Evolutionary conservation across 2,113 vertebrate genomes (phyloP).

Genomic region (Diphyllodes magnificus): DNA sequence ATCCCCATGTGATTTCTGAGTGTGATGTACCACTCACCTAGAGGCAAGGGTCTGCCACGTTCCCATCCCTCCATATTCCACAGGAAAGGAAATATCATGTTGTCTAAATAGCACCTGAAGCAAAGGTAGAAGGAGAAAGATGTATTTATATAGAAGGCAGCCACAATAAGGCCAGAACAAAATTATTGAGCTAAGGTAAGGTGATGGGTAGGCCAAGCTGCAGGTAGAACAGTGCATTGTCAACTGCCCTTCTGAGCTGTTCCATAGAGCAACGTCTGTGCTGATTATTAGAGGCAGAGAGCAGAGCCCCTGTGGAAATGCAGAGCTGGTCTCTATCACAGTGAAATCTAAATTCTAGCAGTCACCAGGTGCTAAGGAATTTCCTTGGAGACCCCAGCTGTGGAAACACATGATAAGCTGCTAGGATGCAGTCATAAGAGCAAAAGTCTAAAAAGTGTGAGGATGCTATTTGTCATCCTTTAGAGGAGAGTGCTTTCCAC

Average conservation of each 20-base stretch:
- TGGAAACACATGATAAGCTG: constrained; percentile 1
- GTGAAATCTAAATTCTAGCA: neutral
- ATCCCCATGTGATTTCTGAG: neutral
- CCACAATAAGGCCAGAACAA: neutral
- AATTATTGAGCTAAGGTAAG: neutral
- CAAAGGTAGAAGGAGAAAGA: neutral
- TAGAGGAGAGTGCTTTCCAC: neutral
- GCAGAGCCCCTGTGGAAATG: neutral
- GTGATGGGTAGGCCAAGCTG: neutral
- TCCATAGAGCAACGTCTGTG: neutral
- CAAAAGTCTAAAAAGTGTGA: neutral
- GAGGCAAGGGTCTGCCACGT: neutral
- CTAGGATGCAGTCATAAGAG: neutral
- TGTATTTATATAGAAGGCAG: neutral
- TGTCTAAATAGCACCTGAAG: neutral
- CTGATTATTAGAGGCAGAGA: neutral
- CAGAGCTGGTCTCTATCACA: neutral
- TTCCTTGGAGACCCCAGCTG: neutral
- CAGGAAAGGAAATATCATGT: neutral
- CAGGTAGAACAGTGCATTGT: neutral
- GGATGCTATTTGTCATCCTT: neutral
- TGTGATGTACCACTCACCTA: neutral
- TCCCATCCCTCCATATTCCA: neutral
- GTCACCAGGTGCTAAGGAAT: neutral
- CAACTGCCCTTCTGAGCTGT: neutral